Evolutionary conservation across 2,888 invertebrate genomes (phyloP).

Genomic region (Xestia ashworthii): DNA sequence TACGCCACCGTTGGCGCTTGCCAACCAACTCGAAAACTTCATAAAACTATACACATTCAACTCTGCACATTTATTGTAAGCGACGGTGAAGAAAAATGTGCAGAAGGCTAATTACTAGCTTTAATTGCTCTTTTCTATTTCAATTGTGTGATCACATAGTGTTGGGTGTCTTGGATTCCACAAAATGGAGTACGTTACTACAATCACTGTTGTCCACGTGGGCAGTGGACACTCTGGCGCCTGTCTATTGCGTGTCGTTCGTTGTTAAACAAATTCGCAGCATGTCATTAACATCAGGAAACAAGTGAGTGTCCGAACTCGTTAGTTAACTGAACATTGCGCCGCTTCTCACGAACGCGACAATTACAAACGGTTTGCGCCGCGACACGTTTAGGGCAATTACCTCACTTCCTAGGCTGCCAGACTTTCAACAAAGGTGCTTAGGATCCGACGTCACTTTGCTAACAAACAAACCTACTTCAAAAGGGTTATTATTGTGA

Average conservation of each 20-base stretch:
- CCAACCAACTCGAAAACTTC: slow-evolving; percentile 49
- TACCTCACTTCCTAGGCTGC: slow-evolving; percentile 6
- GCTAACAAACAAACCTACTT: background rate
- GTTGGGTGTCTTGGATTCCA: background rate
- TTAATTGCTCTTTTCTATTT: background rate
- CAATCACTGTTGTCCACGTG: background rate
- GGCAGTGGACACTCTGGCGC: background rate
- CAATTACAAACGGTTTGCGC: slow-evolving; percentile 7
- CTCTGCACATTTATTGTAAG: slow-evolving; percentile 6
- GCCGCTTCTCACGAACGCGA: slow-evolving; percentile 20
- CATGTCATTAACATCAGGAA: slow-evolving; percentile 30
- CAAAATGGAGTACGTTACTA: background rate
- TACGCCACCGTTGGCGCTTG: slow-evolving; percentile 18
- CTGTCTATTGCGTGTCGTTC: background rate
- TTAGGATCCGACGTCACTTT: slow-evolving; percentile 8
- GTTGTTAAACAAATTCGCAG: slow-evolving; percentile 6
- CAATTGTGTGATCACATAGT: background rate
- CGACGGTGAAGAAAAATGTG: background rate
- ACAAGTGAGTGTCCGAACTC: slow-evolving; percentile 13
- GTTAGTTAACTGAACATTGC: slow-evolving; percentile 24
- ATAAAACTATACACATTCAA: slow-evolving; percentile 24
- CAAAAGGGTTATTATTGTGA: background rate
- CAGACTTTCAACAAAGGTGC: slow-evolving; percentile 4
- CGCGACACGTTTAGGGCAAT: slow-evolving; percentile 4
- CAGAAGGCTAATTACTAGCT: background rate